These are phyloP conservation scores for Rotaria sp. DNA, from an alignment of 2,888 invertebrate species.

Conservation along the genomic window DNA sequence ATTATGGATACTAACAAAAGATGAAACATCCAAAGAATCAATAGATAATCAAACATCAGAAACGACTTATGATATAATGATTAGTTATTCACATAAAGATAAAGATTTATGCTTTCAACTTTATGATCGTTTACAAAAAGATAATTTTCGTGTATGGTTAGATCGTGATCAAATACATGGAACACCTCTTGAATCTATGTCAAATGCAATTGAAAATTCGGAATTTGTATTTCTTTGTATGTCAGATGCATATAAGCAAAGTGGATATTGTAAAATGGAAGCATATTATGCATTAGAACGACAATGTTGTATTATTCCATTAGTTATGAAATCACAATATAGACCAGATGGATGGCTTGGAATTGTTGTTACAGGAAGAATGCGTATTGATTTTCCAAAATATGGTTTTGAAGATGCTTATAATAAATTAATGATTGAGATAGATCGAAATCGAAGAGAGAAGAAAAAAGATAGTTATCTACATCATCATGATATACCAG, in stretches of 20 bases:
- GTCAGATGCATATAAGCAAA: constrained; percentile 27
- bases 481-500: not conserved
- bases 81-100: constrained; percentile 18
- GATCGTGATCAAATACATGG: constrained; percentile 21
- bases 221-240: constrained; percentile 17
- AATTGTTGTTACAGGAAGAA: not conserved
- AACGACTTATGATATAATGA: not conserved
- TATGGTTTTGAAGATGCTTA: not conserved
- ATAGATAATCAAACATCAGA: not conserved
- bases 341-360: constrained; percentile 29
- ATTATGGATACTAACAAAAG: not conserved
- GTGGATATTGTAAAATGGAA: constrained; percentile 12
- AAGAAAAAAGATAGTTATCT: not conserved
- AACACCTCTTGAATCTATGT: not conserved
- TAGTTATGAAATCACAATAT: constrained; percentile 1
- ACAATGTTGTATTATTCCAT: not conserved
- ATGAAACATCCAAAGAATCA: not conserved
- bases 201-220: constrained; percentile 16
- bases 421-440: not conserved
- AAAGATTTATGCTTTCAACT: constrained; percentile 17
- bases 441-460: constrained; percentile 1
- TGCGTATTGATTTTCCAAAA: constrained; percentile 13
- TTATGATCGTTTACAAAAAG: not conserved
- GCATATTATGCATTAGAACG: constrained; percentile 16
- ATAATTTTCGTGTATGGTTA: constrained; percentile 27